These are phyloP conservation scores for Paguma larvata DNA, from an alignment of 2,797 vertebrate genomes.

Conservation along the genomic window DNA sequence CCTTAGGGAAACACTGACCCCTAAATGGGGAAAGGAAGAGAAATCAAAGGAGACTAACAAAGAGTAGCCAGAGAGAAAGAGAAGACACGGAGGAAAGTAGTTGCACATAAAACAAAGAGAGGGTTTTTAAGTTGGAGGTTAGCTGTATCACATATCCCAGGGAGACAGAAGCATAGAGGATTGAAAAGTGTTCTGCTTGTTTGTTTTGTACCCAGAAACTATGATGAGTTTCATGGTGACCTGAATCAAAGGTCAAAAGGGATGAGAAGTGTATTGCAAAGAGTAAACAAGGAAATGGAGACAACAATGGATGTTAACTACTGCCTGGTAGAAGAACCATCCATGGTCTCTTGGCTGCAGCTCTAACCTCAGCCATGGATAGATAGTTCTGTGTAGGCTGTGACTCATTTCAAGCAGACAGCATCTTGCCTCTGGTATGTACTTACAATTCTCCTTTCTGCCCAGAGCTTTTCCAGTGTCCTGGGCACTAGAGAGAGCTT, in stretches of 20 bases:
- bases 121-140: background rate
- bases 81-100: background rate
- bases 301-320: background rate
- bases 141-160: conserved; percentile 8
- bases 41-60: background rate
- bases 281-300: background rate
- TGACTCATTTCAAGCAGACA: background rate
- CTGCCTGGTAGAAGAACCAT: background rate
- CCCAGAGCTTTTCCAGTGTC: background rate
- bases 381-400: background rate
- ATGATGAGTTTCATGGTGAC: background rate
- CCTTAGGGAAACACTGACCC: background rate
- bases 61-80: background rate
- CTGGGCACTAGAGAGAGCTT: background rate
- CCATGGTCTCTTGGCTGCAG: background rate
- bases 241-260: background rate
- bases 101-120: background rate
- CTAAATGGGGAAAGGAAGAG: conserved; percentile 28
- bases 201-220: background rate
- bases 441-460: background rate
- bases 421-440: background rate
- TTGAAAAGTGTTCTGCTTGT: background rate
- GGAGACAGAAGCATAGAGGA: background rate
- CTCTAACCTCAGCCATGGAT: background rate
- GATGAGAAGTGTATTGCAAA: background rate